phyloP scores from a whole-genome alignment of 2,797 vertebrate species.

The Gymnothorax reevesii region DNA sequence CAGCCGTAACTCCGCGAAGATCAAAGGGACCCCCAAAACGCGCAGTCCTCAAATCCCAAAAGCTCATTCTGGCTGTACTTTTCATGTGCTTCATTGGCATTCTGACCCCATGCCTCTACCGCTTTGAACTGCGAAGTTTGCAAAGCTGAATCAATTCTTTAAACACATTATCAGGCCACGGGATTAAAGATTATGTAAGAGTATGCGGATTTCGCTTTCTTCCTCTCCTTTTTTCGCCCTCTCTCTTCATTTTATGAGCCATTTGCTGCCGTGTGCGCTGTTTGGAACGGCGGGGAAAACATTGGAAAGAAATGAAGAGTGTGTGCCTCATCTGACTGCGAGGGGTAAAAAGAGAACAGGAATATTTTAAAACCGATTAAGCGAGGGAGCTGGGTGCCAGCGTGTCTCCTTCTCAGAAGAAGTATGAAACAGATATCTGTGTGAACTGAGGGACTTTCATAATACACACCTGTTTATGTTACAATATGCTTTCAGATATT shows the following conservation, averaged over 20 bases:
- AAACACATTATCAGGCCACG: constrained; percentile 80
- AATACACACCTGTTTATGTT: constrained; percentile 1
- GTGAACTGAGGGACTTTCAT: background rate
- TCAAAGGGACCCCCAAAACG: constrained; percentile 74
- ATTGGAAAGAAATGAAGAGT: constrained; percentile 39
- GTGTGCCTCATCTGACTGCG: constrained; percentile 44
- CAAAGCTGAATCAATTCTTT: constrained; percentile 80
- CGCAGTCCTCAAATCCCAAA: constrained; percentile 75
- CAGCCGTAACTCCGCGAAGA: constrained; percentile 69
- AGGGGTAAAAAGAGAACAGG: constrained; percentile 46
- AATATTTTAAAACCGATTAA: constrained; percentile 26
- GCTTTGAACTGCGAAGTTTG: constrained; percentile 80
- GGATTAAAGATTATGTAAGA: constrained; percentile 82
- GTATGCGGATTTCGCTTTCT: constrained; percentile 65
- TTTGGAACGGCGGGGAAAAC: constrained; percentile 57
- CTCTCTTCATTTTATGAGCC: constrained; percentile 41
- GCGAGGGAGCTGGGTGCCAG: background rate
- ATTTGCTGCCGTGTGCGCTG: constrained; percentile 61
- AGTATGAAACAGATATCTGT: background rate
- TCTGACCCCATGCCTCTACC: constrained; percentile 78
- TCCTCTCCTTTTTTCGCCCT: background rate
- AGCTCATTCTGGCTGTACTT: constrained; percentile 75
- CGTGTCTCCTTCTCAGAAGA: background rate
- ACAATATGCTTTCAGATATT: constrained; percentile 1
- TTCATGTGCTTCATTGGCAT: constrained; percentile 82